These are phyloP conservation scores for Phocoena phocoena DNA, from an alignment of 2,113 vertebrate species.

Conservation along the genomic window DNA sequence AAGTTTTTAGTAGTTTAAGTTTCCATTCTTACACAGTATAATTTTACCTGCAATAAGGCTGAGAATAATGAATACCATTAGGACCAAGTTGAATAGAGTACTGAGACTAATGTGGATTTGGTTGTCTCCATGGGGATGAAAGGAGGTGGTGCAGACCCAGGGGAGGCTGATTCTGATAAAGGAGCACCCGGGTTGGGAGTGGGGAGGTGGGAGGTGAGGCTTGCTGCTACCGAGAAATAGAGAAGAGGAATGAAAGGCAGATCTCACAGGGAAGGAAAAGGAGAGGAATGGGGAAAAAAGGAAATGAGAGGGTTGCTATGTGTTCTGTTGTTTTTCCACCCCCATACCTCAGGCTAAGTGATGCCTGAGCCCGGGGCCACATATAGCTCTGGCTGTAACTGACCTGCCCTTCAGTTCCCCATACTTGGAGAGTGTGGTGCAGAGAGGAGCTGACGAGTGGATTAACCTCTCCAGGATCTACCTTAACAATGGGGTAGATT, in stretches of 20 bases:
- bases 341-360: neutral
- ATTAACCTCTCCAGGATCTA: neutral
- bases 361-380: neutral
- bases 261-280: neutral
- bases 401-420: neutral
- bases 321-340: neutral
- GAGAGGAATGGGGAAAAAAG: neutral
- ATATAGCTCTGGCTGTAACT: neutral
- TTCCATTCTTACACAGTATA: neutral
- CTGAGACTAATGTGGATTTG: neutral
- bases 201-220: neutral
- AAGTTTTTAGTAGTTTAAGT: constrained; percentile 29
- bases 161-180: neutral
- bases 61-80: neutral
- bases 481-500: neutral
- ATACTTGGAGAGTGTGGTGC: fast-evolving
- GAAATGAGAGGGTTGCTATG: fast-evolving
- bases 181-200: neutral
- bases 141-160: neutral
- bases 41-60: neutral
- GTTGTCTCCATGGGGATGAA: neutral
- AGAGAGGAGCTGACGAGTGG: neutral
- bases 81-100: neutral
- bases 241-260: neutral
- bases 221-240: neutral